Evolutionary conservation across 2,888 invertebrate species (phyloP).

Genomic region (Calliopum simillimum): DNA sequence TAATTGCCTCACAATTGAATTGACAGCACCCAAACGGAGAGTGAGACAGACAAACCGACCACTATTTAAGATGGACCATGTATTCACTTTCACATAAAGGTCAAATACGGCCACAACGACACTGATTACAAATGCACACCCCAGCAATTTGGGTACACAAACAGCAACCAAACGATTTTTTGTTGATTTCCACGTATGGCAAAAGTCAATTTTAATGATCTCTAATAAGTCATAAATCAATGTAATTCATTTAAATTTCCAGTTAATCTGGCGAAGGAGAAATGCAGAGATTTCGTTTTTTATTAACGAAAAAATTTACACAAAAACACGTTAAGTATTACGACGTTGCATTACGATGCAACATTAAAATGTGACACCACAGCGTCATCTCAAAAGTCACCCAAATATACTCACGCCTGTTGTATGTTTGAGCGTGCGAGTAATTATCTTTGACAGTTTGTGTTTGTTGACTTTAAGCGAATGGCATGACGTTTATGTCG

Average conservation of each 20-base stretch:
- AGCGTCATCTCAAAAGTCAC: too few relatives aligned
- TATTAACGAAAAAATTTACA: too few relatives aligned
- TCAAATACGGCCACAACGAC: conserved; percentile 9
- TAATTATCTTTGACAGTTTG: conserved; percentile 23
- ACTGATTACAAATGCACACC: neutral
- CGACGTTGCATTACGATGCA: neutral
- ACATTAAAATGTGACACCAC: neutral
- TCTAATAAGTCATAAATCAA: conserved; percentile 29
- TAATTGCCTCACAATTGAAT: neutral
- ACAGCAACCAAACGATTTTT: too few relatives aligned
- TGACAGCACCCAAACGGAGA: neutral
- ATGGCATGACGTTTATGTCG: conserved; percentile 22
- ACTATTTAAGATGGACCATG: too few relatives aligned
- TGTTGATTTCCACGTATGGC: neutral
- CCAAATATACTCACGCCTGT: too few relatives aligned
- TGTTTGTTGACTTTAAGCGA: conserved; percentile 1
- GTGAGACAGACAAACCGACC: neutral
- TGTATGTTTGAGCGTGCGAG: neutral
- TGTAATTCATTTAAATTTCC: conserved; percentile 26
- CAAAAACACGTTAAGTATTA: conserved; percentile 15
- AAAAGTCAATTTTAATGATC: conserved; percentile 24
- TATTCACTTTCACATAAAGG: conserved; percentile 26
- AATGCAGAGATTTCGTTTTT: neutral
- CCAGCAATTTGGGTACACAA: too few relatives aligned
- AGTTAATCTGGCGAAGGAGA: neutral